Base-by-base conservation (phyloP, 2,797 vertebrate genomes). In the Sternotherus odoratus region DNA sequence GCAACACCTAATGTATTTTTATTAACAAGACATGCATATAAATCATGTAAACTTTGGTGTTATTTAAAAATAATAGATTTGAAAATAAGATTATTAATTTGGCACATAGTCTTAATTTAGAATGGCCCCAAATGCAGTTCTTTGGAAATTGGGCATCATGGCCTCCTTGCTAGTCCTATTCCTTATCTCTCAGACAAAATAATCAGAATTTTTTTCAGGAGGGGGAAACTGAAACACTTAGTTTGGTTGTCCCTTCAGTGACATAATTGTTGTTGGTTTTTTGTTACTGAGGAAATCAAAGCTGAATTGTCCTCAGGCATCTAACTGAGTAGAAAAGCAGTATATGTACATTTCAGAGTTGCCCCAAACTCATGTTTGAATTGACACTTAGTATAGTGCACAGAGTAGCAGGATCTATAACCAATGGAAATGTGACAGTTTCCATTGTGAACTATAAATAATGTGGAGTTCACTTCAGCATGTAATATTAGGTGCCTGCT, bases 251-350 rank as follows among this genome's bases (percentile, higher is more conserved):
- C 88, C 9, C 79, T 94, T 87, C 63, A 33, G 16, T 0, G 23
- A 49, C 92, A 2, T 17, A 84, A 72, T 90, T 93, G 50, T 89
- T 83, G 77, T 81, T 87, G 69, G 79, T 94, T 96, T 83, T 92
- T 95, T 74, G 86, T 84, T 93, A 95, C 78, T 72, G 78, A 81
- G 92, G 92, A 75, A 93, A 94, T 21, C 51, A 80, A 90, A 83
- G 78, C 46, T 3, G 12, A 92, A 90, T 86, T 93, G 82, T 93
- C 84, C 48, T 93, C 94, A 89, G 90, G 92, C 88, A 74, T 87
- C 85, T 92, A 91, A 87, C 87, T 53, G 84, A 95, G 88, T 89
- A 81, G 87, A 96, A 48, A 75, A 96, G 92, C 50, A 89, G 84
- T 49, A 15, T 13, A 0, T 2, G 12, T 87, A 13, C 49, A 87